Base-by-base conservation (phyloP, 2,888 invertebrate species). In the Rhopalosiphum nymphaeae region DNA sequence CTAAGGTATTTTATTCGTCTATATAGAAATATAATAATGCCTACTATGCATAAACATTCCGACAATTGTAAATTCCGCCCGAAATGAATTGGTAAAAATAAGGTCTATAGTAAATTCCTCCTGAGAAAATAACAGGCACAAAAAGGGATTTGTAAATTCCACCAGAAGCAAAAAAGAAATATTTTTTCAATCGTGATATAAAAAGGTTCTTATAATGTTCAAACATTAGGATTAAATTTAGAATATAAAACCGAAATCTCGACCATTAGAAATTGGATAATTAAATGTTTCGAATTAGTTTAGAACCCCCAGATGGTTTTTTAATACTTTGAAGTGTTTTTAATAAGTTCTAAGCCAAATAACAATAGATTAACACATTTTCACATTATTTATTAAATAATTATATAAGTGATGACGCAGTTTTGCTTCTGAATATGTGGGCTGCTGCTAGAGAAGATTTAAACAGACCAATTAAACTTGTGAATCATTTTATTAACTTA, bases 351-450 rank as follows among this genome's bases (percentile, higher is more conserved):
- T 84, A 44, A 84, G 42, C 5, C 25, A 84, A 84, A 84, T 42
- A 7, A 84, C 84, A 25, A 84, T 44, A 44, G 26, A 44, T 44
- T 42, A 85, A 44, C 44, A 44, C 85, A 85, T 85, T 85, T 85
- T 44, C 29, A 85, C 26, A 85, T 44, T 85, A 44, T 85, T 85
- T 44, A 85, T 85, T 85, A 85, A 44, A 85, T 44, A 85, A 85
- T 85, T 44, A 46, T 44, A 85, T 46, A 42, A 25, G 2, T 3
- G 44, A 44, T 85, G 85, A 44, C 25, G 10, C 44, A 42, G 7
- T 26, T 85, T 85, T 85, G 26, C 26, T 29, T 44, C 85, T 3
- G 46, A 85, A 44, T 46, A 85, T 11, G 44, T 85, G 11, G 44
- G 44, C 44, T 44, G 7, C 44, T 84, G 84, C 9, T 57, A 26